Conservation (phyloP, 2,888 invertebrate genomes). For the Chironomus riparius region DNA sequence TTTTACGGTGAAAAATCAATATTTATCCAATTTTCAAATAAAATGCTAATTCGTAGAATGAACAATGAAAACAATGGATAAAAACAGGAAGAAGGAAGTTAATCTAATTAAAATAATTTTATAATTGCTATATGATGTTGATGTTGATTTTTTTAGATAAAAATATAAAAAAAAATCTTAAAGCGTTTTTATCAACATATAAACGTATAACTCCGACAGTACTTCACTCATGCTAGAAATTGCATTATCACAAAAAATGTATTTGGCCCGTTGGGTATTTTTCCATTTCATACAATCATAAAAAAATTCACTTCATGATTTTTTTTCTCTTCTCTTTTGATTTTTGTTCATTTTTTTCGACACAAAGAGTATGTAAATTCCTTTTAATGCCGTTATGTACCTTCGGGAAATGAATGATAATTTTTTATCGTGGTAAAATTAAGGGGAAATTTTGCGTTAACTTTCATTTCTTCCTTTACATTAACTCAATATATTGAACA, state of each 20-base stretch:
- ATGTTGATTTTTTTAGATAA: too few species aligned
- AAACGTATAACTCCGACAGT: too few species aligned
- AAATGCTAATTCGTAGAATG: too few species aligned
- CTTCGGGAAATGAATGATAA: constrained; percentile 15
- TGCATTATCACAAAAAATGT: background rate
- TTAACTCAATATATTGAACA: too few species aligned
- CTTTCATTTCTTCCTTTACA: too few species aligned
- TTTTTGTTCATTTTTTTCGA: too few species aligned
- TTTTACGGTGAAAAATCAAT: constrained; percentile 14
- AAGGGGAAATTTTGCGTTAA: background rate
- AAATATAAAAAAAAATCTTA: too few species aligned
- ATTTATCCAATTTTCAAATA: constrained; percentile 16
- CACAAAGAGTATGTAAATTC: background rate
- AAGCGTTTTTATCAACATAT: too few species aligned
- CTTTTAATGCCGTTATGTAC: background rate
- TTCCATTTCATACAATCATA: background rate
- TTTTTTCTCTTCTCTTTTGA: too few species aligned
- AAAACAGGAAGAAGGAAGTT: too few species aligned
- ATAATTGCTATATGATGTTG: too few species aligned
- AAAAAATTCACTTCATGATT: background rate
- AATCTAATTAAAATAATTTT: background rate
- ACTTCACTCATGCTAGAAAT: background rate
- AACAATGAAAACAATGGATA: background rate
- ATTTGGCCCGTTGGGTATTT: background rate
- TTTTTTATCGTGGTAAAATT: constrained; percentile 2